A percentile compares a stretch with the other conserved stretches of the same genome.
Evolutionary conservation across 2,888 invertebrate species (phyloP).

Genomic region (Uloborus plumipes): DNA sequence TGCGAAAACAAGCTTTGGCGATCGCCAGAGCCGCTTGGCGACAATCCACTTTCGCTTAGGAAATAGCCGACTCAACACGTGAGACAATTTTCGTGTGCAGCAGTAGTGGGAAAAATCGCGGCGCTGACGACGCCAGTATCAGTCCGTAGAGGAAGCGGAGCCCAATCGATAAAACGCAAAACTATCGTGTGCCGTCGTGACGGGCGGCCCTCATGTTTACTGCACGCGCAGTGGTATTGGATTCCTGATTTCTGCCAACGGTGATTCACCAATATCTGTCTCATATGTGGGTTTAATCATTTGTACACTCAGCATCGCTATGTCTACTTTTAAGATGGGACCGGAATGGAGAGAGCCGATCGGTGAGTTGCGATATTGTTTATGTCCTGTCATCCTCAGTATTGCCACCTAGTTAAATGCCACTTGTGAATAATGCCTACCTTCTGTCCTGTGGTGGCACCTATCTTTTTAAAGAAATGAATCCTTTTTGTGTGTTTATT

Average conservation of each 20-base stretch:
- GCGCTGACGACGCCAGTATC: slow-evolving; percentile 10
- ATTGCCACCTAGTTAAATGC: too few relatives aligned
- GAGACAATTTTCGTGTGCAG: slow-evolving; percentile 39
- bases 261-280: slow-evolving; percentile 31
- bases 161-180: slow-evolving; percentile 11
- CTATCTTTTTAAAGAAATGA: too few relatives aligned
- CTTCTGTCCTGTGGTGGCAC: too few relatives aligned
- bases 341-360: slow-evolving; percentile 58
- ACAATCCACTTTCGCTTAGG: neutral
- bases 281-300: slow-evolving; percentile 15
- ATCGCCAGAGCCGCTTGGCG: too few relatives aligned
- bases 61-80: slow-evolving; percentile 61
- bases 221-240: slow-evolving; percentile 15
- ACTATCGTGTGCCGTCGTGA: slow-evolving; percentile 19
- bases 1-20: too few relatives aligned
- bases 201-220: slow-evolving; percentile 40
- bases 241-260: slow-evolving; percentile 14
- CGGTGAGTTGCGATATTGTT: slow-evolving; percentile 29
- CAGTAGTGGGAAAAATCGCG: slow-evolving; percentile 25
- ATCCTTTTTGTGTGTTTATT: neutral
- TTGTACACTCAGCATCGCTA: slow-evolving; percentile 10
- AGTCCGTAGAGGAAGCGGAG: slow-evolving; percentile 14
- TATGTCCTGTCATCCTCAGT: too few relatives aligned
- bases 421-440: too few relatives aligned
- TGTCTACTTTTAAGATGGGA: slow-evolving; percentile 58